phyloP scores from a whole-genome alignment of 2,797 vertebrate genomes.

The Trematomus bernacchii region DNA sequence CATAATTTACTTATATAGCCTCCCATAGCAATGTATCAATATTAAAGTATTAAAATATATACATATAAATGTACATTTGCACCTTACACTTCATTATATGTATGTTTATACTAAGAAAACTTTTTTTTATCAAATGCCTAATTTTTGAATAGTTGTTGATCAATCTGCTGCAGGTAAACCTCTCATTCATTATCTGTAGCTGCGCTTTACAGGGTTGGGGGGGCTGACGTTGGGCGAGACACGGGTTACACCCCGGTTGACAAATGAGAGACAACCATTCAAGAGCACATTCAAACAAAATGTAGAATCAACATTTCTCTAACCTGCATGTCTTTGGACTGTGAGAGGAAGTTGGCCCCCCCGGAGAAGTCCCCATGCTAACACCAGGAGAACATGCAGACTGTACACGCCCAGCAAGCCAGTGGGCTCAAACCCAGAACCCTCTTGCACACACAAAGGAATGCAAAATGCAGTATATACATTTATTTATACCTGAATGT shows the following conservation, averaged over 20 bases:
- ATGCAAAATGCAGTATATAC: not conserved
- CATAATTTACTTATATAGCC: not conserved
- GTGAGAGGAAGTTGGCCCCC: too few species aligned
- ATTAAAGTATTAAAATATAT: not conserved
- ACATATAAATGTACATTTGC: not conserved
- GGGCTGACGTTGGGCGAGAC: too few species aligned
- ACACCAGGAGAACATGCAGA: not conserved
- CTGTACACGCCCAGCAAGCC: too few species aligned
- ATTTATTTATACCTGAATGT: constrained; percentile 80
- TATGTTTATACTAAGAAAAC: not conserved
- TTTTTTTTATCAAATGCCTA: not conserved
- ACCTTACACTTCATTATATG: not conserved
- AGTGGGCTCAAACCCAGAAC: not conserved
- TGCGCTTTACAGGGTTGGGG: too few species aligned
- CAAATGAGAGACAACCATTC: too few species aligned
- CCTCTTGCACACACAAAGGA: not conserved
- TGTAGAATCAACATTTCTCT: too few species aligned
- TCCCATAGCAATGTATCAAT: not conserved
- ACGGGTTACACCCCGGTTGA: too few species aligned
- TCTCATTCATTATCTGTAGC: too few species aligned
- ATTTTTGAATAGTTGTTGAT: not conserved
- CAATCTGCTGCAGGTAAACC: not conserved
- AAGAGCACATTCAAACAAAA: too few species aligned
- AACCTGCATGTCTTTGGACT: too few species aligned
- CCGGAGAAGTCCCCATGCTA: too few species aligned